These are phyloP conservation scores for Alloplasta piceator DNA, from an alignment of 2,888 invertebrate genomes.

Conservation along the genomic window DNA sequence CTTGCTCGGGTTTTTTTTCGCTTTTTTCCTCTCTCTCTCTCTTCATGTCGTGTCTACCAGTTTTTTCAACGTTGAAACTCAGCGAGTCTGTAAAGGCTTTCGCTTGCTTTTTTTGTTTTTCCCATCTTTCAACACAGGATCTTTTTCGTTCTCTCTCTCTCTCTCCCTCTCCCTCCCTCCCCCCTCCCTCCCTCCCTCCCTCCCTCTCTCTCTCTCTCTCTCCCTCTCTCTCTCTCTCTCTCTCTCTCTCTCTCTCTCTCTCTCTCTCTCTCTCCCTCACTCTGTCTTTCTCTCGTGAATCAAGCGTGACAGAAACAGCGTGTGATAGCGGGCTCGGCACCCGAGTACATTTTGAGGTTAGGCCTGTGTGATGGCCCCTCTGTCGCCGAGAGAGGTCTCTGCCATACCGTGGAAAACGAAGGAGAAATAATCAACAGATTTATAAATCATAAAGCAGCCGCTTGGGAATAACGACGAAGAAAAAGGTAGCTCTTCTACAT, in stretches of 20 bases:
- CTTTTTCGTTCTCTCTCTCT: constrained; percentile 37
- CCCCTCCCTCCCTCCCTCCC: neutral
- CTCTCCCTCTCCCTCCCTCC: neutral
- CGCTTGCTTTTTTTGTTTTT: constrained; percentile 51
- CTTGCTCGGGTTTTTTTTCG: constrained; percentile 13
- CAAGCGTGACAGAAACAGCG: neutral
- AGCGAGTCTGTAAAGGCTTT: constrained; percentile 50
- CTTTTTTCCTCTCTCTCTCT: constrained; percentile 31
- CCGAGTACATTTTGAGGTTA: constrained; percentile 25
- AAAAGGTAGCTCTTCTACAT: constrained; percentile 6
- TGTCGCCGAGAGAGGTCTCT: constrained; percentile 19
- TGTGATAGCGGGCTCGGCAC: neutral
- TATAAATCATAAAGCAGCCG: constrained; percentile 43
- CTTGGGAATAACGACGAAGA: neutral
- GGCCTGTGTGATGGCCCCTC: constrained; percentile 8
- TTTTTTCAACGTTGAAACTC: constrained; percentile 56
- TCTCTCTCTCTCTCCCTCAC: neutral
- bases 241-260: too few relatives aligned
- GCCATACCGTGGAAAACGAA: constrained; percentile 24
- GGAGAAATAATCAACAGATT: constrained; percentile 51
- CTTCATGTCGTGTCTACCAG: constrained; percentile 50
- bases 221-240: constrained; percentile 12
- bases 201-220: constrained; percentile 3
- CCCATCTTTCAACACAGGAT: constrained; percentile 57
- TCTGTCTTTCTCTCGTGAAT: constrained; percentile 5